Evolutionary conservation across 1,140 invertebrate genomes (phyloP).

Genomic region (Ridgeia piscesae): DNA sequence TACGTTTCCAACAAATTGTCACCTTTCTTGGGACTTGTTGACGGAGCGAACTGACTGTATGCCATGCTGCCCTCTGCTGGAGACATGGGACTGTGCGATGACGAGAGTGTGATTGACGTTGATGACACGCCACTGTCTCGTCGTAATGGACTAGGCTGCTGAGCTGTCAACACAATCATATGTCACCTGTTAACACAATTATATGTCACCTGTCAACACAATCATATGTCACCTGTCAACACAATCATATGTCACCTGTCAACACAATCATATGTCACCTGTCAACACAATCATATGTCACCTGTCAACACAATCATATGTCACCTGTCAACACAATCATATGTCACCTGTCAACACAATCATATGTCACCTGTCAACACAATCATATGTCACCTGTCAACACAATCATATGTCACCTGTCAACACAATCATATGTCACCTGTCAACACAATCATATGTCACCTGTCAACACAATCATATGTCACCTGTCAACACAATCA

Average conservation of each 20-base stretch:
- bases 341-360: too few relatives aligned
- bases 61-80: background rate
- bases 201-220: background rate
- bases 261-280: background rate
- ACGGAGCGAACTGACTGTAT: background rate
- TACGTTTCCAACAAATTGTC: background rate
- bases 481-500: background rate
- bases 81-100: background rate
- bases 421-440: too few relatives aligned
- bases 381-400: background rate
- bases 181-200: too few relatives aligned
- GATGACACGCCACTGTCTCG: background rate
- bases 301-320: background rate
- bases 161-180: background rate
- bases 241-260: background rate
- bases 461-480: background rate
- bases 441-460: background rate
- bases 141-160: background rate
- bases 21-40: background rate
- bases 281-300: too few relatives aligned
- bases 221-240: too few relatives aligned
- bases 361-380: background rate
- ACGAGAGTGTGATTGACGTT: background rate
- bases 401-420: background rate
- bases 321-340: background rate